Conservation (phyloP, 2,113 vertebrate species). For the Nothocercus julius region DNA sequence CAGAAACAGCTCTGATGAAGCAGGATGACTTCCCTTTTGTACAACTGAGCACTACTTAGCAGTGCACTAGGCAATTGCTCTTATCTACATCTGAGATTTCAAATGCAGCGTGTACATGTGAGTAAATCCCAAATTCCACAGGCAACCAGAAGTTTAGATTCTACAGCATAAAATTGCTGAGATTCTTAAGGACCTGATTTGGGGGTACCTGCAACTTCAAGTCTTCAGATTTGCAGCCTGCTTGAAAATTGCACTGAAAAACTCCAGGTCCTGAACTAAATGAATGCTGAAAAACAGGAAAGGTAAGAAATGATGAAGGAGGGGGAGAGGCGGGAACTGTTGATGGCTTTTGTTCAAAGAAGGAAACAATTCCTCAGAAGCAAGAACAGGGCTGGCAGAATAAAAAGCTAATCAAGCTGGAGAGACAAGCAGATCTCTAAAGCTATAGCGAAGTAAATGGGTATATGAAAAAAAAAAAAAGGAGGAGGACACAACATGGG, state of each 20-base stretch:
- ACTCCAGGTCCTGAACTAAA: slow-evolving; percentile 27
- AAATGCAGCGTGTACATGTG: neutral
- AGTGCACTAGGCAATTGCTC: neutral
- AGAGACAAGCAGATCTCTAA: slow-evolving; percentile 51
- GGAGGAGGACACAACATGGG: neutral
- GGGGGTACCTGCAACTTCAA: neutral
- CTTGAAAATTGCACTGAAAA: slow-evolving; percentile 26
- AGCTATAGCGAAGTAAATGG: slow-evolving; percentile 27
- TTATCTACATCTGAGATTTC: neutral
- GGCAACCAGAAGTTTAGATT: neutral
- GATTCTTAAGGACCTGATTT: fast-evolving
- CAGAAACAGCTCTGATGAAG: neutral
- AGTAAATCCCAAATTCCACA: neutral
- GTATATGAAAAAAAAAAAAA: neutral
- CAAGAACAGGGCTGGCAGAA: slow-evolving; percentile 41
- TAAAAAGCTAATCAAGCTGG: slow-evolving; percentile 60
- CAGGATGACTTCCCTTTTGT: neutral
- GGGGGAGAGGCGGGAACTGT: neutral
- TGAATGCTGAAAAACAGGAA: slow-evolving; percentile 55
- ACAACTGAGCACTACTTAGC: neutral
- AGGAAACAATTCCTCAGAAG: slow-evolving; percentile 58
- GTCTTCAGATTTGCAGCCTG: neutral
- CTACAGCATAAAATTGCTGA: neutral
- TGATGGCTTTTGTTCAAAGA: slow-evolving; percentile 64
- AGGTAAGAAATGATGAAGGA: slow-evolving; percentile 51